A percentile compares a stretch with the other conserved stretches of the same genome.
Evolutionary conservation across 2,888 invertebrate species (phyloP).

Genomic region (Cryptus armator): DNA sequence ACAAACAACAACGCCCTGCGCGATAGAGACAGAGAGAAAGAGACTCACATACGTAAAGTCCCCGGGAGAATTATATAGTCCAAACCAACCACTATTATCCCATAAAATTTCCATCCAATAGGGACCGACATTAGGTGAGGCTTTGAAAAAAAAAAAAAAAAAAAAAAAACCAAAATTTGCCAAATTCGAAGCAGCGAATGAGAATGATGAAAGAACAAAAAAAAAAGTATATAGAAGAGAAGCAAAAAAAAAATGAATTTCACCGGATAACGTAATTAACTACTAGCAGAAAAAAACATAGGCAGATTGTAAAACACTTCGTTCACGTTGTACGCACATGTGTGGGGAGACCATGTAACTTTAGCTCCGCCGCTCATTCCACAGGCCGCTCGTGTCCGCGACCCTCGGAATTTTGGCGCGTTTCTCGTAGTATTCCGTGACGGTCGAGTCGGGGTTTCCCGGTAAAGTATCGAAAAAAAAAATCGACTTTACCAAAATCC

Average conservation of each 20-base stretch:
- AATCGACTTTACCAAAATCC: slow-evolving; percentile 26
- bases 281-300: slow-evolving; percentile 69
- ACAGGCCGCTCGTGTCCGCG: slow-evolving; percentile 61
- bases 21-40: slow-evolving; percentile 7
- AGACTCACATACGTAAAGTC: slow-evolving; percentile 22
- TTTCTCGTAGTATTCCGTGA: slow-evolving; percentile 10
- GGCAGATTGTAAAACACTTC: slow-evolving; percentile 82
- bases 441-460: not conserved
- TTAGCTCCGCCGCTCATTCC: slow-evolving; percentile 84
- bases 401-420: slow-evolving; percentile 19
- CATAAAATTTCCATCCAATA: slow-evolving; percentile 55
- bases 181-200: slow-evolving; percentile 43
- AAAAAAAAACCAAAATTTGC: slow-evolving; percentile 31
- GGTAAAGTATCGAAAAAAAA: slow-evolving; percentile 4
- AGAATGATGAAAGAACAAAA: slow-evolving; percentile 37
- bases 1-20: slow-evolving; percentile 14
- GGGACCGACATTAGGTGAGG: slow-evolving; percentile 19
- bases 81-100: slow-evolving; percentile 59
- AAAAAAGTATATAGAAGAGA: slow-evolving; percentile 47
- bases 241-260: slow-evolving; percentile 64
- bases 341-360: slow-evolving; percentile 86
- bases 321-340: slow-evolving; percentile 85
- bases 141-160: slow-evolving; percentile 36
- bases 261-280: slow-evolving; percentile 72
- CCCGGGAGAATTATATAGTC: slow-evolving; percentile 35